Evolutionary conservation across 1,140 invertebrate genomes (phyloP), one percentile per base, ranked within the genome.

Genomic region (Solenopsis fugax): DNA sequence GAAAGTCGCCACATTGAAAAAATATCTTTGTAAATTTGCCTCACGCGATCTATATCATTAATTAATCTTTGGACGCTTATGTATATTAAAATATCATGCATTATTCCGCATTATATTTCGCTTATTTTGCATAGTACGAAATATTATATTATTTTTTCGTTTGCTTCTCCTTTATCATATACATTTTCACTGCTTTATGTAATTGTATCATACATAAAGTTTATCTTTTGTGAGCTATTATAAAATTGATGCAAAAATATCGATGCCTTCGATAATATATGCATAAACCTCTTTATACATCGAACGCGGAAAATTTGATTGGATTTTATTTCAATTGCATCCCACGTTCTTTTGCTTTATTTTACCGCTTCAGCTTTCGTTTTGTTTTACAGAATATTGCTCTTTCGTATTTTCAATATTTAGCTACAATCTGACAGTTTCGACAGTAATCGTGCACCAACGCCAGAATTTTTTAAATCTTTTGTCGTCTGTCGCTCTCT

Each of bases 321-420:
- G 69, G 41, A 84, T 84, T 84, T 84, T 84, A 84, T 84, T 84
- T 84, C 37, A 84, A 72, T 50, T 50, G 67, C 41, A 24, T 73
- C n/a, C 24, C 67, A 45, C 29, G 54, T 84, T n/a, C 13, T 84
- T 82, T 82, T 82, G 13, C 69, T 84, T 84, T n/a, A 84, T 84
- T 84, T 75, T 41, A 18, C 29, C 56, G 69, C 7, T 75, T 54
- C 69, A 37, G 41, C 41, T 84, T 60, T 75, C 41, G 5, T 84
- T 73, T 34, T 56, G 54, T 84, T 60, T 60, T n/a, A 41, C 29
- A 34, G 24, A 75, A 75, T 84, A 75, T 62, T 75, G 69, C 24
- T 50, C n/a, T 60, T 60, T 60, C 18, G 41, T 75, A 84, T 50
- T 60, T 84, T 84, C 37, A 84, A 75, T 73, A 73, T 82, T 82